A percentile compares a stretch with the other conserved stretches of the same genome.
These are phyloP conservation scores for Anthoptus insignis DNA, from an alignment of 2,888 invertebrate genomes.

Conservation along the genomic window DNA sequence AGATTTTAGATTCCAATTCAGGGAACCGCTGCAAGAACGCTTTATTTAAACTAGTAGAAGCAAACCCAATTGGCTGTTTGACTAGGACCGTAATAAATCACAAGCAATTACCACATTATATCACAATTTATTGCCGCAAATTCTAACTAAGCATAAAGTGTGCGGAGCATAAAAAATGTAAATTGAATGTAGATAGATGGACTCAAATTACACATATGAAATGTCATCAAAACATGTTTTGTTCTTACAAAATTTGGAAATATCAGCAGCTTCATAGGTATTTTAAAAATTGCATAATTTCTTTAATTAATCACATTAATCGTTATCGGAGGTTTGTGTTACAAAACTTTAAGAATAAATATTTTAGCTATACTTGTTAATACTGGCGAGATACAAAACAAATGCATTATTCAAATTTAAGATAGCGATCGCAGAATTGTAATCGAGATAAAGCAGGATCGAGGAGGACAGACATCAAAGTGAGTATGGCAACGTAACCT, in stretches of 20 bases:
- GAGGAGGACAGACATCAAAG: constrained; percentile 34
- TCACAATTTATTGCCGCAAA: constrained; percentile 20
- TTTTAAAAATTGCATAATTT: constrained; percentile 28
- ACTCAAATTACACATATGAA: constrained; percentile 11
- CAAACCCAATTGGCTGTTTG: not conserved
- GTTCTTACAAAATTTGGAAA: constrained; percentile 26
- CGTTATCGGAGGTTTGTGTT: constrained; percentile 8
- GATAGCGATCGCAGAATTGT: constrained; percentile 27
- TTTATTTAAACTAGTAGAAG: constrained; percentile 7
- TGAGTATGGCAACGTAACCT: constrained; percentile 61
- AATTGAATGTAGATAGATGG: not conserved
- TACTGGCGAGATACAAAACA: constrained; percentile 9
- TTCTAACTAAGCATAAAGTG: constrained; percentile 4
- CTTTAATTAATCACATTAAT: constrained; percentile 20
- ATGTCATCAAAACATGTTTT: constrained; percentile 24
- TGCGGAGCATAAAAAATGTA: constrained; percentile 2
- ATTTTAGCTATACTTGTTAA: constrained; percentile 1
- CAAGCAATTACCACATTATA: not conserved
- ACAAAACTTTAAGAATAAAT: constrained; percentile 15
- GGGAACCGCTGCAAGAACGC: constrained; percentile 36
- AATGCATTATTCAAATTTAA: constrained; percentile 29
- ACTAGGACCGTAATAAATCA: not conserved
- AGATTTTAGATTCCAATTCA: constrained; percentile 27
- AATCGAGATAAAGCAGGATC: constrained; percentile 34
- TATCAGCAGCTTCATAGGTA: not conserved